Evolutionary conservation across 2,113 vertebrate species (phyloP).

Genomic region (Pelecanoides urinatrix): DNA sequence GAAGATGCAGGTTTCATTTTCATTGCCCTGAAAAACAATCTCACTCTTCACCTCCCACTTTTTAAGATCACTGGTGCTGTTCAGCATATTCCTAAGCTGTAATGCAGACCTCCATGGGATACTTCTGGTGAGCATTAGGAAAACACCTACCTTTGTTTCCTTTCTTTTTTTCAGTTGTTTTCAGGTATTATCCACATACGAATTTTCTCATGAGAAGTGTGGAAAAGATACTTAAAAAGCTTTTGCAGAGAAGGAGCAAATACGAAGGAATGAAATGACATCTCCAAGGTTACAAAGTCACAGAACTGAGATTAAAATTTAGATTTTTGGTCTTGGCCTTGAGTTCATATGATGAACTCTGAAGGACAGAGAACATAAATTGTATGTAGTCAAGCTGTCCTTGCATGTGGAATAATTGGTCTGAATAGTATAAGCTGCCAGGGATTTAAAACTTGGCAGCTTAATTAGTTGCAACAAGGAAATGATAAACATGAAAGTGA

Average conservation of each 20-base stretch:
- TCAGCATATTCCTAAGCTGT: not conserved
- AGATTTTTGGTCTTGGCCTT: not conserved
- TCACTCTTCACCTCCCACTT: not conserved
- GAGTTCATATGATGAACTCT: not conserved
- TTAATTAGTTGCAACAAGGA: slow-evolving; percentile 29
- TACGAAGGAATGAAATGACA: not conserved
- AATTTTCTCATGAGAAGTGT: not conserved
- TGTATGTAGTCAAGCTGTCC: not conserved
- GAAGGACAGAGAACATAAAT: not conserved
- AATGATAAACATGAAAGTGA: not conserved
- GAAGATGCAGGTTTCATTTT: not conserved
- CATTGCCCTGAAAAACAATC: not conserved
- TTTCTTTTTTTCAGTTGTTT: not conserved
- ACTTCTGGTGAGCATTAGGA: not conserved
- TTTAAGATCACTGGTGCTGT: not conserved
- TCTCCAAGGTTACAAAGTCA: not conserved
- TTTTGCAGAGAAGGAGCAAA: not conserved
- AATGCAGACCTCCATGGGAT: not conserved
- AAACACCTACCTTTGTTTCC: not conserved
- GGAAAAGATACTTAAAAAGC: not conserved
- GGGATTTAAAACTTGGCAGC: slow-evolving; percentile 9
- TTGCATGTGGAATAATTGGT: not conserved
- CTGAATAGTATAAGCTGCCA: not conserved
- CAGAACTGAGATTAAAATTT: not conserved
- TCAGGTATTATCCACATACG: not conserved